Evolutionary conservation across 2,113 vertebrate species (phyloP).

Genomic region (Panurus biarmicus): DNA sequence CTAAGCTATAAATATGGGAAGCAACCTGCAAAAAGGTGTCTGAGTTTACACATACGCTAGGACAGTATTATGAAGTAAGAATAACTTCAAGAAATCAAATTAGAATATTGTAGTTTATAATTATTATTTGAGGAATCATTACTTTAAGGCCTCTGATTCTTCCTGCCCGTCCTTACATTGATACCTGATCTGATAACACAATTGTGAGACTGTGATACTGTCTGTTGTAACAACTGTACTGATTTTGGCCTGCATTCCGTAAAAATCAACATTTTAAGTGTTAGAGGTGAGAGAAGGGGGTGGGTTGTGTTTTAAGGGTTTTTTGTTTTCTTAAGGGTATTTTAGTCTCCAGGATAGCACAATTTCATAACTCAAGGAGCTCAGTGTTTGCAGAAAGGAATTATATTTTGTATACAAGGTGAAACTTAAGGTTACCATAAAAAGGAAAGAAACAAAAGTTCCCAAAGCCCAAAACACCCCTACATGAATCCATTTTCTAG

Average conservation of each 20-base stretch:
- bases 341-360: not conserved
- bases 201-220: not conserved
- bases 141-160: not conserved
- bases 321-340: not conserved
- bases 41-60: not conserved
- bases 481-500: not conserved
- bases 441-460: not conserved
- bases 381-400: not conserved
- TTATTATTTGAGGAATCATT: not conserved
- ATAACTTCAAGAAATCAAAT: not conserved
- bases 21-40: not conserved
- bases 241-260: not conserved
- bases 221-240: not conserved
- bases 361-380: not conserved
- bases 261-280: not conserved
- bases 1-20: not conserved
- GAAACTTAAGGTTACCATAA: not conserved
- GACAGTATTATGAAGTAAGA: not conserved
- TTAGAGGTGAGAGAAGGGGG: rapidly evolving
- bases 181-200: not conserved
- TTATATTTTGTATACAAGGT: not conserved
- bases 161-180: not conserved
- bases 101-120: not conserved
- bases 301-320: not conserved
- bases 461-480: not conserved